Percentiles rank a stretch among this genome's conserved stretches.
Conservation (phyloP, 2,888 invertebrate species). For the Tineola bisselliella region DNA sequence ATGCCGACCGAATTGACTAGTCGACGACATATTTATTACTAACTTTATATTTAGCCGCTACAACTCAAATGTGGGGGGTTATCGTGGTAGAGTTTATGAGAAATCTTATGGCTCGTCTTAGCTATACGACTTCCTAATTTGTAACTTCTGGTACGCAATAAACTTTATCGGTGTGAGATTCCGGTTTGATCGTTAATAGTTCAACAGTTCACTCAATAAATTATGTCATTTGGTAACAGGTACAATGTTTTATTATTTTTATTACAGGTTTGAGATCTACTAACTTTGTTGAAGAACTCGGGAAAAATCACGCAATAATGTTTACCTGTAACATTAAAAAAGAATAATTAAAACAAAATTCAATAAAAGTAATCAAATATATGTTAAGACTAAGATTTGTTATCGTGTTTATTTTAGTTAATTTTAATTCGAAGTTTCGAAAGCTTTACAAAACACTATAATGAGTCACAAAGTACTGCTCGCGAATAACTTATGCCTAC, state of each 20-base stretch:
- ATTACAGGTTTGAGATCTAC: background rate
- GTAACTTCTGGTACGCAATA: constrained; percentile 5
- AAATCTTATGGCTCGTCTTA: background rate
- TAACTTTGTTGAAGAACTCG: background rate
- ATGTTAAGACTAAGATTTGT: too few relatives aligned
- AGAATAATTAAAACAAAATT: background rate
- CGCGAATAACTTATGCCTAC: too few relatives aligned
- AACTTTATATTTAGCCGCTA: constrained; percentile 12
- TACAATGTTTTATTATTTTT: too few relatives aligned
- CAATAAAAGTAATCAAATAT: background rate
- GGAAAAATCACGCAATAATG: too few relatives aligned
- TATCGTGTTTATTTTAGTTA: too few relatives aligned
- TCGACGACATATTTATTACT: constrained; percentile 36
- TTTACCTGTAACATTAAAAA: background rate
- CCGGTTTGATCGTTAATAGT: background rate
- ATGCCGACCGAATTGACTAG: background rate
- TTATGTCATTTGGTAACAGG: background rate
- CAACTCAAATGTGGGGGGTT: background rate
- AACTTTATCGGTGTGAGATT: constrained; percentile 4
- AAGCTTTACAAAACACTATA: too few relatives aligned
- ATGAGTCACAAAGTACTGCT: too few relatives aligned
- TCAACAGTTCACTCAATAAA: background rate
- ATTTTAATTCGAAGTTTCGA: too few relatives aligned
- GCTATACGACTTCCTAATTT: constrained; percentile 10
- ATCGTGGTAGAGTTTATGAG: constrained; percentile 4